phyloP scores from a whole-genome alignment of 2,113 vertebrate species.

The Chloropsis cyanopogon region DNA sequence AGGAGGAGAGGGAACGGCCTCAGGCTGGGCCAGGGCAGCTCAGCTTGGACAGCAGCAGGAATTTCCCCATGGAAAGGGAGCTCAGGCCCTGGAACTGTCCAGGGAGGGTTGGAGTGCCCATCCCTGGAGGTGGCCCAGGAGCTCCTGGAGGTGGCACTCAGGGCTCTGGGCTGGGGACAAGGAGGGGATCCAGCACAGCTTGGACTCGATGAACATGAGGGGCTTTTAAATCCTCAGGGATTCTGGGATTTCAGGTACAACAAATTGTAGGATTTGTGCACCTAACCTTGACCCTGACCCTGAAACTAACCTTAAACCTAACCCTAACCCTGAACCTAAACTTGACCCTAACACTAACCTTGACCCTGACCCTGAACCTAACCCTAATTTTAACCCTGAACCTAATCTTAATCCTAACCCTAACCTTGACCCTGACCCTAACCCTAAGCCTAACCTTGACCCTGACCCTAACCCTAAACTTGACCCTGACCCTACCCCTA shows the following conservation, averaged over 20 bases:
- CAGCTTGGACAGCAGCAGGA: fast-evolving
- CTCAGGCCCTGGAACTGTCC: fast-evolving
- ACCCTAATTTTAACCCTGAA: no score
- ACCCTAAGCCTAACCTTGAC: no score
- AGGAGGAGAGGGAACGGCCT: background rate
- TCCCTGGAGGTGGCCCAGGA: no score
- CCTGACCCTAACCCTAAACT: no score
- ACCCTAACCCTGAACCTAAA: no score
- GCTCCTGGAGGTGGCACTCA: fast-evolving
- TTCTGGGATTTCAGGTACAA: background rate
- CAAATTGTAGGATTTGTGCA: background rate
- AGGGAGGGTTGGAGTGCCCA: background rate
- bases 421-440: no score
- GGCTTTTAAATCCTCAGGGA: fast-evolving
- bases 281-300: background rate
- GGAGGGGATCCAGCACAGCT: fast-evolving
- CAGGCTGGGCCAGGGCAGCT: background rate
- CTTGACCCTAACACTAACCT: no score
- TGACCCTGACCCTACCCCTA: no score
- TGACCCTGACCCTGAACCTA: background rate
- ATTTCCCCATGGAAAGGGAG: background rate
- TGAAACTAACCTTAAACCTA: background rate
- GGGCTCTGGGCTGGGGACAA: fast-evolving
- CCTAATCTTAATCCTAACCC: no score
- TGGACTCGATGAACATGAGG: fast-evolving